Base-by-base conservation (phyloP, 2,113 vertebrate species). In the Coptodon rendalli region DNA sequence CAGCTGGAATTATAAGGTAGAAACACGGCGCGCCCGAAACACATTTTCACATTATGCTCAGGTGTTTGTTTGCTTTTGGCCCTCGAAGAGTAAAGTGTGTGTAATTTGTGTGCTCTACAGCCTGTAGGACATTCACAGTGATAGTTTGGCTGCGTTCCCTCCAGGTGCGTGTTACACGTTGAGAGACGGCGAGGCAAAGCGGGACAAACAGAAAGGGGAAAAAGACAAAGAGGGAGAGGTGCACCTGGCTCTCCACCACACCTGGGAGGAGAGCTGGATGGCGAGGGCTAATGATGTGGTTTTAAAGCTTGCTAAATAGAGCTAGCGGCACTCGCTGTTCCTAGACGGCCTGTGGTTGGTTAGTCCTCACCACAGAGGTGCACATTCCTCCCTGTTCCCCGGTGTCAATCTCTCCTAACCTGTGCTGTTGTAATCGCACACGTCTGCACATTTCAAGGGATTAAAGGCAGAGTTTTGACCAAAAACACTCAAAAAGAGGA, bases 231-330 rank as follows among this genome's bases (percentile, higher is more conserved):
- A 71, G 79, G 57, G 36, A 59, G 88, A 78, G 83, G n/a, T 31
- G 89, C 93, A 94, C 87, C 93, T 93, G 91, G 91, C 76, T 88
- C 86, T 89, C 71, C 34, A 83, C 50, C 82, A 83, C 90, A 90
- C 90, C 90, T 91, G 91, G 82, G 89, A 81, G 80, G 82, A 83
- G 80, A 40, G 84, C 6, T 31, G 78, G 83, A 10, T 3, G 79
- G 27, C 50, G 71, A 9, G 54, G 85, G 80, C 80, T 89, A 92
- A 92, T 83, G 84, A 43, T 79, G 91, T 79, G 85, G 85, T 79
- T 88, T 85, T 78, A 59, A 85, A 84, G 79, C 80, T 84, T 3
- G 83, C 80, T 91, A 86, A 92, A 92, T 57, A 86, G 27, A 11
- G 80, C 17, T 8, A 52, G 81, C 11, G 1, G 81, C 83, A 9